Evolutionary conservation across 2,888 invertebrate genomes (phyloP), one percentile per base, ranked within the genome.

Genomic region (Horisme vitalbata): DNA sequence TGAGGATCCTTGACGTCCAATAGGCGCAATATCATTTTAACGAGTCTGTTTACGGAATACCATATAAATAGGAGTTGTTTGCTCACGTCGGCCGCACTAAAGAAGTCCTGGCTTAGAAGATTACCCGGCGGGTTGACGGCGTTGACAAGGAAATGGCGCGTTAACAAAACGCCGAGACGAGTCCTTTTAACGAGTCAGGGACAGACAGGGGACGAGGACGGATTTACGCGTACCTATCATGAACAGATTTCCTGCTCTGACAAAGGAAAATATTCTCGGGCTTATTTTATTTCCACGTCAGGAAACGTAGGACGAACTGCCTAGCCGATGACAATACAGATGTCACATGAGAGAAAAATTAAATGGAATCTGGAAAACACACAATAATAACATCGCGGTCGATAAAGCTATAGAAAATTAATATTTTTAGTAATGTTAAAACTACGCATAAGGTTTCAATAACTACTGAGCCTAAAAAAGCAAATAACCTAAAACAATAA

Each of bases 221-320:
- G 84, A 85, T 85, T 84, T 83, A 83, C 82, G 75, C 78, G 82
- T 84, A n/a, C n/a, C n/a, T n/a, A 85, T 84, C 84, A 84, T 74
- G 79, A 79, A 83, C 83, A 84, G 83, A 84, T 85, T 84, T 84
- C 83, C 83, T 79, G 78, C 76, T 71, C 70, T 75, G 76, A 83
- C 81, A 83, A 83, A 84, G 76, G 79, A 76, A 83, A 81, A 76
- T 78, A 68, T 68, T 55, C 68, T 68, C 57, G 65, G 67, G 72
- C 72, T 77, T 75, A 78, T 77, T 78, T 78, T 77, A 74, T 75
- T 74, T 72, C 65, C 68, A 68, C 66, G 63, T 65, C 63, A 58
- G 65, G 68, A 68, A 69, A 69, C 56, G 61, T 61, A 63, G 65
- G 63, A 62, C 59, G 60, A 45, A 52, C 47, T 47, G 51, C 41